Percentiles rank a stretch among this genome's conserved stretches.
Evolutionary conservation across 2,797 vertebrate genomes (phyloP).

Genomic region (Pelochelys cantorii): DNA sequence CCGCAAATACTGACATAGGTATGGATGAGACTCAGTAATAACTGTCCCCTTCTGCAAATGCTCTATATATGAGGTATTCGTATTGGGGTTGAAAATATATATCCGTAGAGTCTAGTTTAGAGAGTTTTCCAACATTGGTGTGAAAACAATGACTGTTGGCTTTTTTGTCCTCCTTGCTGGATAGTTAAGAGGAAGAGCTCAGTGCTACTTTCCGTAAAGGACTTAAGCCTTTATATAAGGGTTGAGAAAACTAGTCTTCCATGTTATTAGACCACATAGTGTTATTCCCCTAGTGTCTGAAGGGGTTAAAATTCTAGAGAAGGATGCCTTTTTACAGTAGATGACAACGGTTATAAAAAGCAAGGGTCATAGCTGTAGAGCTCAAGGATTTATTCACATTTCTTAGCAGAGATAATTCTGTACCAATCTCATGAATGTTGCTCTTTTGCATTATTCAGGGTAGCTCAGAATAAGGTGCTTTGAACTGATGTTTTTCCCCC

Average conservation of each 20-base stretch:
- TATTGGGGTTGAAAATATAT: background rate
- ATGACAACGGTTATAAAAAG: conserved; percentile 35
- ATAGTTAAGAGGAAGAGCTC: background rate
- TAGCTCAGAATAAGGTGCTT: conserved; percentile 62
- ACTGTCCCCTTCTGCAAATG: background rate
- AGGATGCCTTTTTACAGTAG: background rate
- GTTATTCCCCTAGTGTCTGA: background rate
- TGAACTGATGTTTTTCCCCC: conserved; percentile 60
- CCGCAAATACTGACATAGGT: background rate
- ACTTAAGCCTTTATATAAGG: background rate
- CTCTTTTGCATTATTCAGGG: conserved; percentile 67
- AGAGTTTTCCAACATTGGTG: background rate
- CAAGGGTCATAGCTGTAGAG: conserved; percentile 21
- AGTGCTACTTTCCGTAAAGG: background rate
- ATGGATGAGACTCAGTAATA: background rate
- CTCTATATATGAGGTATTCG: background rate
- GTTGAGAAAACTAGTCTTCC: background rate
- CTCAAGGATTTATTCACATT: conserved; percentile 3
- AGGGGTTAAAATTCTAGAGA: conserved; percentile 33
- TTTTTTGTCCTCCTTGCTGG: background rate
- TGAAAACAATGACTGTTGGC: background rate
- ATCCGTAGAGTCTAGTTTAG: background rate
- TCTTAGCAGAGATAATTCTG: conserved; percentile 36
- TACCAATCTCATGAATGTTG: conserved; percentile 23
- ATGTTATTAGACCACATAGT: background rate